A percentile compares a stretch with the other conserved stretches of the same genome.
Evolutionary conservation across 2,113 vertebrate genomes (phyloP).

Genomic region (Phaethornis superciliosus): DNA sequence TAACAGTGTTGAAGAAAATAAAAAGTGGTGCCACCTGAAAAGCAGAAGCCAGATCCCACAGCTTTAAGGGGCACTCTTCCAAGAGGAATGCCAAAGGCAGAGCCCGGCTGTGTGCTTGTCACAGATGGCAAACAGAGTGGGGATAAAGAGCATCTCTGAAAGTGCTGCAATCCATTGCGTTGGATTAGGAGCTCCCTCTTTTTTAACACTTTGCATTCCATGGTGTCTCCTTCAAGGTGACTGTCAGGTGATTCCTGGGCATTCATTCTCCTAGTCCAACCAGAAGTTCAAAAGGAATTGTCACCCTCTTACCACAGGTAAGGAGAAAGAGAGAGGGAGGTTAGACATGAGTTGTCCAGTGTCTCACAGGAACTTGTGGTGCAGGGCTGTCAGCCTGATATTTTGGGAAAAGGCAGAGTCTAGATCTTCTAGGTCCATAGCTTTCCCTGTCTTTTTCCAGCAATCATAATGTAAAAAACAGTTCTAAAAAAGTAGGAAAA

Average conservation of each 20-base stretch:
- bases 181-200: neutral
- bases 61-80: neutral
- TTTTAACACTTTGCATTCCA: neutral
- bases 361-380: neutral
- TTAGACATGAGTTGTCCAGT: neutral
- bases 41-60: neutral
- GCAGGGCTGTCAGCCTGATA: neutral
- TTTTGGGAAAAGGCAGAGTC: neutral
- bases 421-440: neutral
- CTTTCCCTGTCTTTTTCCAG: neutral
- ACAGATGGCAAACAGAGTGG: neutral
- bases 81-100: neutral
- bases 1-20: neutral
- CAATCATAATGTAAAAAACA: neutral
- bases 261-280: neutral
- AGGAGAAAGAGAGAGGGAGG: neutral
- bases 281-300: neutral
- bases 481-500: neutral
- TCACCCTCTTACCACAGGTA: neutral
- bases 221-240: neutral
- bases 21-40: neutral
- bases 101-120: fast-evolving
- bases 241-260: neutral
- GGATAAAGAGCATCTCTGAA: neutral
- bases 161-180: neutral